Base-by-base conservation (phyloP, 2,888 invertebrate genomes). In the Drosophila cracens region DNA sequence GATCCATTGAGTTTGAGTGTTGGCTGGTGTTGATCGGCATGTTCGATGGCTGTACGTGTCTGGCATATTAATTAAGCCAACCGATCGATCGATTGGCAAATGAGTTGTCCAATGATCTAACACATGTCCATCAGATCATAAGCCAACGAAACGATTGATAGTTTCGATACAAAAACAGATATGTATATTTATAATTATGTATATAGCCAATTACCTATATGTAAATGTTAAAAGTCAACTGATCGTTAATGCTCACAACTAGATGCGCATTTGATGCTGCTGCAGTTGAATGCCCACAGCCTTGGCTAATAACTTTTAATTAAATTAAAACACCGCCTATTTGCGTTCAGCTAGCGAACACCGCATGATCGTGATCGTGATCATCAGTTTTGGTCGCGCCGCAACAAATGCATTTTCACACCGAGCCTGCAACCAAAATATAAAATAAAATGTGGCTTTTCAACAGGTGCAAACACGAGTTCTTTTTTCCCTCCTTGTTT, bases 241-340 rank as follows among this genome's bases (percentile, higher is more conserved):
- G 82, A 67, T 79, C 76, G 57, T 70, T 73, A 76, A 75, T 61
- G 76, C 54, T 73, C 59, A 16, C 46, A 57, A 46, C 18, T 16
- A 46, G 25, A 29, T 34, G 73, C 36, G 36, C 36, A 31, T 16
- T 60, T 65, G 66, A 34, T 31, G 62, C 61, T 56, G 58, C 31
- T 53, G 58, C 65, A 43, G 21, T 21, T 61, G 78, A 83, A 68
- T 82, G 81, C 81, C 83, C 74, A 64, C 46, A 51, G 69, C 49
- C 53, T 65, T 43, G 40, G 70, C 82, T 89, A 90, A 90, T 91
- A 84, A 83, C 88, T 83, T 91, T 89, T 91, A 85, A 89, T 89
- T 90, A 89, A 89, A 89, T 89, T 87, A 85, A 84, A 69, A 70
- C 89, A 83, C 87, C 91, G 83, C 82, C 89, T 87, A 80, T 89